phyloP scores from a whole-genome alignment of 2,888 invertebrate species.

The Lapara coniferarum region DNA sequence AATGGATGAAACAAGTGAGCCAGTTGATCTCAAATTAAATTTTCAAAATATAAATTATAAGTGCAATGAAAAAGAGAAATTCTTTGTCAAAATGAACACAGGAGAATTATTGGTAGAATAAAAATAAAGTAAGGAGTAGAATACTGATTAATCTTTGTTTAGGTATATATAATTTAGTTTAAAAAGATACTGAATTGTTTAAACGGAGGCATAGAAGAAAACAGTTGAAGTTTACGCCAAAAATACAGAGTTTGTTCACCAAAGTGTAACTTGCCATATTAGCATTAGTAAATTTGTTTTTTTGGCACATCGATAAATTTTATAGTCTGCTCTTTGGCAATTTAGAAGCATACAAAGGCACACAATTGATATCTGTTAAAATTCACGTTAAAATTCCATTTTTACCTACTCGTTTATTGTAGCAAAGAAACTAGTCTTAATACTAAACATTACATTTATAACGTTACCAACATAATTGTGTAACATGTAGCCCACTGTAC shows the following conservation, averaged over 20 bases:
- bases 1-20: slow-evolving; percentile 66
- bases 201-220: slow-evolving; percentile 39
- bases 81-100: slow-evolving; percentile 72
- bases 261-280: slow-evolving; percentile 83
- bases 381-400: slow-evolving; percentile 5
- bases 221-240: slow-evolving; percentile 57
- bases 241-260: slow-evolving; percentile 64
- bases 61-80: slow-evolving; percentile 63
- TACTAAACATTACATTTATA: slow-evolving; percentile 23
- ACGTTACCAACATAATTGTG: slow-evolving; percentile 34
- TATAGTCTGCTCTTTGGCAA: slow-evolving; percentile 4
- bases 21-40: slow-evolving; percentile 72
- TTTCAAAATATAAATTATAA: slow-evolving; percentile 50
- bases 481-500: slow-evolving; percentile 24
- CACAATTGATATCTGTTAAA: neutral
- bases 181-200: slow-evolving; percentile 34
- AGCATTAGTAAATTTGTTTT: slow-evolving; percentile 60
- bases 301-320: neutral
- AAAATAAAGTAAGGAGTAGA: neutral
- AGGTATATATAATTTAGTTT: slow-evolving; percentile 20
- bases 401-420: slow-evolving; percentile 17
- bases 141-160: neutral
- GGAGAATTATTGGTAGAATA: slow-evolving; percentile 65
- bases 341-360: neutral
- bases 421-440: slow-evolving; percentile 25